Evolutionary conservation across 1,140 invertebrate species (phyloP).

Genomic region (Cyphomyrmex costatus): DNA sequence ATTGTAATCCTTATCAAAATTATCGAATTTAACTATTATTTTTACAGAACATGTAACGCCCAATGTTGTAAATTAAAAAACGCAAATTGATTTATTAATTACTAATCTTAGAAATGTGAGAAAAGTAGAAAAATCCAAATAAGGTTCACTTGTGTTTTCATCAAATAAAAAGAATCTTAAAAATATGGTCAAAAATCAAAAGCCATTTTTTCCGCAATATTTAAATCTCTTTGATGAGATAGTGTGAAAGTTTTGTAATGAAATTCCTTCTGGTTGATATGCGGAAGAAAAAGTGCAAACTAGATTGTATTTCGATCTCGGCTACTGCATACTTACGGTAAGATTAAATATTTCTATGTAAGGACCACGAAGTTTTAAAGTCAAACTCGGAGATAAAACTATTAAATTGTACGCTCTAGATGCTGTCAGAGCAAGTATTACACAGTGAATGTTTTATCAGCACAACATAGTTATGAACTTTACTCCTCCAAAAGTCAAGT

Average conservation of each 20-base stretch:
- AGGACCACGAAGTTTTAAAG: constrained; percentile 36
- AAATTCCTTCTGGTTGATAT: constrained; percentile 34
- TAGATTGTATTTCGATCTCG: constrained; percentile 8
- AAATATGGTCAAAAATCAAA: constrained; percentile 1
- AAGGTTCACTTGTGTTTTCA: neutral
- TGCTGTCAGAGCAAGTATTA: constrained; percentile 10
- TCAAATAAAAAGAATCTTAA: constrained; percentile 16
- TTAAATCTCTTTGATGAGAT: neutral
- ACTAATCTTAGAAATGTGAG: neutral
- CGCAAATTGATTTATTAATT: neutral
- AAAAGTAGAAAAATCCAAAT: neutral
- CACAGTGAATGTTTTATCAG: constrained; percentile 42
- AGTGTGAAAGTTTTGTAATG: constrained; percentile 8
- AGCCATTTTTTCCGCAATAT: neutral
- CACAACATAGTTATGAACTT: constrained; percentile 19
- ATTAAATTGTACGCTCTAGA: constrained; percentile 46
- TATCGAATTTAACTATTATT: neutral
- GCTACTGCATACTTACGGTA: constrained; percentile 11
- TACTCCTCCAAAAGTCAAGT: neutral
- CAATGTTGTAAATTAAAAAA: neutral
- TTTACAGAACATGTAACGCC: neutral
- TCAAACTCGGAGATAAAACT: constrained; percentile 39
- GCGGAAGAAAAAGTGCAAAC: constrained; percentile 24
- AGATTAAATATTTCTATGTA: constrained; percentile 42
- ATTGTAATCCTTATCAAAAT: neutral